Base-by-base conservation (phyloP, 35 echinoderm and acorn worm genomes). In the Diadema setosum region DNA sequence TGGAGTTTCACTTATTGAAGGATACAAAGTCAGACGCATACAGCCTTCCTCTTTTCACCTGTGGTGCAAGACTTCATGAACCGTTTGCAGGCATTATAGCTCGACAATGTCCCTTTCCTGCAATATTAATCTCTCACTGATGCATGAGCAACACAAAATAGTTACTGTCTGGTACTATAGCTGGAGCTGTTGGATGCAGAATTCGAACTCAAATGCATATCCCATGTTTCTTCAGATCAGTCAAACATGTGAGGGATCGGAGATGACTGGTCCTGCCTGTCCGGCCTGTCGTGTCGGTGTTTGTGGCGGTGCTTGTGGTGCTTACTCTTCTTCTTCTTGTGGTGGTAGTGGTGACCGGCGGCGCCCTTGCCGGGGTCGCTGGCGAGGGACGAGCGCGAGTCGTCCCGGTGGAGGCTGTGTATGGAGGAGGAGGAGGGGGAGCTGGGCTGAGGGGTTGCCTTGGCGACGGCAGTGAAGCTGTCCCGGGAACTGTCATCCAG, bases 401-500 rank as follows among this genome's bases (percentile, higher is more conserved):
- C 40, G 5, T 78, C 73, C 44, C 73, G 29, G 3, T 78, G 73
- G 0, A 57, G 60, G 16, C 60, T 20, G 18, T n/a, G 40, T 8
- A n/a, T 50, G 15, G 81, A 60, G 24, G 46, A 33, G n/a, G 84
- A 86, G 37, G 61, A 46, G 4, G 81, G 48, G 45, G 46, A 34
- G 16, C 42, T 37, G 20, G 63, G 26, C 14, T 39, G 26, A 3
- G 36, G 26, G 15, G 50, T 59, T 16, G 26, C 40, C 73, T 44
- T 78, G 21, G 35, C 25, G 37, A 78, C 42, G 17, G 73, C 56
- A 31, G 75, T 45, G 39, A 89, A 89, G 31, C 74, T 89, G 37
- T 89, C 87, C 3, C 40, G 42, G 2, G 87, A 89, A 40, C 87
- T 82, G 18, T 89, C 87, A 81, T 82, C 88, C 20, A 90, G 21